These are phyloP conservation scores for Cydia pomonella DNA, from an alignment of 1,140 invertebrate genomes.

Conservation along the genomic window DNA sequence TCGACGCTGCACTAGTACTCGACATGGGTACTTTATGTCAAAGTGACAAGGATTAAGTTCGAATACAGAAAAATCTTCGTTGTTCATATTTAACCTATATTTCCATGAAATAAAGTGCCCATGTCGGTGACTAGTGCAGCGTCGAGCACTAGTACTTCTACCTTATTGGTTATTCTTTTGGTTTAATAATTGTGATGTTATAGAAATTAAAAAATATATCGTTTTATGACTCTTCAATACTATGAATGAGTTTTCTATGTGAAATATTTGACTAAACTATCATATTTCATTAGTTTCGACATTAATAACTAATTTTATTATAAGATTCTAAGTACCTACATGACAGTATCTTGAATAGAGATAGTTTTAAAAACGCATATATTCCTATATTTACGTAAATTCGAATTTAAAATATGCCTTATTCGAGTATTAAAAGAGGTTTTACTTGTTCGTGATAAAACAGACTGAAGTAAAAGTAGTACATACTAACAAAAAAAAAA, in stretches of 20 bases:
- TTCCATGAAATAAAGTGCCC: too few relatives aligned
- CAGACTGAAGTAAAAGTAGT: conserved; percentile 26
- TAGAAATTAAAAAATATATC: neutral
- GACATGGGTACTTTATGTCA: too few relatives aligned
- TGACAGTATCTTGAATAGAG: conserved; percentile 29
- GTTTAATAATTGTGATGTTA: neutral
- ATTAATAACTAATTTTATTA: neutral
- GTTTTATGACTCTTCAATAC: neutral
- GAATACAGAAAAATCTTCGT: too few relatives aligned
- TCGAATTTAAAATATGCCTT: conserved; percentile 1
- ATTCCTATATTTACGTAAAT: conserved; percentile 13
- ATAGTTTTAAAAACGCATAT: conserved; percentile 12
- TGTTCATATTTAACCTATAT: too few relatives aligned
- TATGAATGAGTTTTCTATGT: neutral
- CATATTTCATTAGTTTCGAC: neutral
- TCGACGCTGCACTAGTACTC: too few relatives aligned
- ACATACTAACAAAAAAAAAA: neutral
- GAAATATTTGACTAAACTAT: neutral
- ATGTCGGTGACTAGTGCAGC: too few relatives aligned
- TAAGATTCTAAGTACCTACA: conserved; percentile 22
- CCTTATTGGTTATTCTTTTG: neutral
- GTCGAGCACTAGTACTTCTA: too few relatives aligned
- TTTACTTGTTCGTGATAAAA: conserved; percentile 1
- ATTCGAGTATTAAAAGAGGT: neutral
- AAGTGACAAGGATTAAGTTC: too few relatives aligned